These are phyloP conservation scores for Rhizoglyphus robini DNA, from an alignment of 1,140 invertebrate genomes.

Conservation along the genomic window DNA sequence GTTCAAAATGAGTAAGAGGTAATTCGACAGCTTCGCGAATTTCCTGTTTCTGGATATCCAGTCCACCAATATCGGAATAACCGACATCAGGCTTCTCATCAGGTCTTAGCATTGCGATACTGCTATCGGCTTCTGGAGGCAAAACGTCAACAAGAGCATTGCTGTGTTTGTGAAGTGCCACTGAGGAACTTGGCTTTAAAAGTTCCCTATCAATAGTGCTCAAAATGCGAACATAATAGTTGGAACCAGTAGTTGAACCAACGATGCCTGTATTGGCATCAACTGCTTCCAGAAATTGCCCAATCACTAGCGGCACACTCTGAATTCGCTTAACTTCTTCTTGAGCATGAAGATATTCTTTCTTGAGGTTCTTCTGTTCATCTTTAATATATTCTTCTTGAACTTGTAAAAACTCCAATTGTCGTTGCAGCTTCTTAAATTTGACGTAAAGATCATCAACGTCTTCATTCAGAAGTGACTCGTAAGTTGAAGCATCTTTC, in stretches of 20 bases:
- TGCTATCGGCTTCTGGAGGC: constrained; percentile 94
- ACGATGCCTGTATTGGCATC: constrained; percentile 96
- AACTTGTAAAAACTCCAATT: constrained; percentile 89
- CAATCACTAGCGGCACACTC: constrained; percentile 91
- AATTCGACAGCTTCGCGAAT: constrained; percentile 96
- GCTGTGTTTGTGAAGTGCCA: constrained; percentile 92
- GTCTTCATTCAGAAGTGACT: constrained; percentile 52
- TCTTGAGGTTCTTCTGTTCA: constrained; percentile 92
- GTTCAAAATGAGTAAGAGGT: constrained; percentile 91
- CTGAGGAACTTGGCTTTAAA: constrained; percentile 84
- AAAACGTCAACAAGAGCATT: constrained; percentile 94
- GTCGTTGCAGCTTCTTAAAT: constrained; percentile 89
- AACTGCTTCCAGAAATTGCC: constrained; percentile 93
- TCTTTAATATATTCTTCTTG: constrained; percentile 98
- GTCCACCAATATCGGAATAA: constrained; percentile 95
- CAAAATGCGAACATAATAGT: constrained; percentile 94
- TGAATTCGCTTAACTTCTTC: constrained; percentile 92
- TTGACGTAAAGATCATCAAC: constrained; percentile 83
- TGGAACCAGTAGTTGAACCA: constrained; percentile 66
- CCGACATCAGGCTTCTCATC: constrained; percentile 97
- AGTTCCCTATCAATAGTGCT: constrained; percentile 87
- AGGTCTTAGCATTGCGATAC: constrained; percentile 86
- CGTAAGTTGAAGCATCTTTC: not conserved
- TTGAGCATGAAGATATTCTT: constrained; percentile 92
- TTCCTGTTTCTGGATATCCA: constrained; percentile 99